Base-by-base conservation (phyloP, 2,888 invertebrate genomes). In the Proisotoma minuta region DNA sequence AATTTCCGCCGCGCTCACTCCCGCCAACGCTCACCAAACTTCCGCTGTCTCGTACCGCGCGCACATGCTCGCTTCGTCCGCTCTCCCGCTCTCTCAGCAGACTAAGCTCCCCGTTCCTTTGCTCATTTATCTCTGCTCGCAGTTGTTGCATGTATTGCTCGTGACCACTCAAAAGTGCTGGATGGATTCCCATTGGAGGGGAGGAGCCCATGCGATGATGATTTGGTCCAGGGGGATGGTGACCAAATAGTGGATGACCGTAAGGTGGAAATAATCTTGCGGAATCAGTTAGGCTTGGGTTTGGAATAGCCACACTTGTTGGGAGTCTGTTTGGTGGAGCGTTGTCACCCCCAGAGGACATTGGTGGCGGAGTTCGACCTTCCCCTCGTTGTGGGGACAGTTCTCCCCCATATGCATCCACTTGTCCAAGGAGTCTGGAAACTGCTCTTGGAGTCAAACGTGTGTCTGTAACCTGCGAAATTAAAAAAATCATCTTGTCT, bases 281-380 rank as follows among this genome's bases (percentile, higher is more conserved):
- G 40, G 43, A 57, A 3, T 65, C 68, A 23, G 60, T 60, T 75
- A 96, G 84, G 77, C 92, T 90, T 63, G 96, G 96, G 80, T 96
- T 96, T 65, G 95, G 91, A 78, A 96, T 95, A 78, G 96, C 95
- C 77, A 96, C 95, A 68, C 93, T 91, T 65, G 95, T 96, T 73
- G 95, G 94, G 78, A 95, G 83, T 76, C 91, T 89, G 72, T 23
- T 26, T 23, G 24, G 57, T 43, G 10, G 57, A 18, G 26, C 24
- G 22, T n/a, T 28, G n/a, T 88, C 87, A 73, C 88, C 88, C 81
- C 93, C 84, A 82, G 91, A 88, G 2, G 74, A 63, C 73, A 75
- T 58, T 79, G 62, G 60, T 23, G 66, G 66, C 28, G 66, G 62
- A 12, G 60, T 66, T 77, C 77, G 66, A 77, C 77, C 65, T 75